A percentile compares a stretch with the other conserved stretches of the same genome.
These are phyloP conservation scores for Mormyrus proboscirostris DNA, from an alignment of 2,797 vertebrate species.

Conservation along the genomic window DNA sequence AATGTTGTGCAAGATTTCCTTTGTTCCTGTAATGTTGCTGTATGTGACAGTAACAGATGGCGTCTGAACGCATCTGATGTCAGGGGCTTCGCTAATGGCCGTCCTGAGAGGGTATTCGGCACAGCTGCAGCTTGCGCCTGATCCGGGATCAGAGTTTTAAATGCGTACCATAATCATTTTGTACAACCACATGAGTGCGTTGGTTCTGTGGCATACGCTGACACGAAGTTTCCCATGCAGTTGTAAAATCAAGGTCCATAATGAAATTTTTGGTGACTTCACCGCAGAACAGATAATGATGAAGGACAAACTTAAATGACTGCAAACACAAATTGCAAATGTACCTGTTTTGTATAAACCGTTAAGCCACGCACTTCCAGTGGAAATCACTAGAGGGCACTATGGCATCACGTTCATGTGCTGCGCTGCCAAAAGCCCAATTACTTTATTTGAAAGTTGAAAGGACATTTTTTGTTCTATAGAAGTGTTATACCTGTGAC, in stretches of 20 bases:
- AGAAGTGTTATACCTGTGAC: neutral
- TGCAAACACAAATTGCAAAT: neutral
- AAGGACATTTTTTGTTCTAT: neutral
- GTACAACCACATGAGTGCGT: neutral
- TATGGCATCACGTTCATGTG: slow-evolving; percentile 29
- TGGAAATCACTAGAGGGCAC: slow-evolving; percentile 38
- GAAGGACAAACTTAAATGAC: neutral
- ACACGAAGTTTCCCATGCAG: neutral
- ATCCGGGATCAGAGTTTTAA: neutral
- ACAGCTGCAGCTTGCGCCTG: slow-evolving; percentile 1
- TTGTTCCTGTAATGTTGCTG: neutral
- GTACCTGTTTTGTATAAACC: neutral
- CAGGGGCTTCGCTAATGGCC: slow-evolving; percentile 1
- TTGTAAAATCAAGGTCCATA: neutral
- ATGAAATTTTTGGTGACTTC: neutral
- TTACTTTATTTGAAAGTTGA: slow-evolving; percentile 16
- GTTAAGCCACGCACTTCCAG: slow-evolving; percentile 30
- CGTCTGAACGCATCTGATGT: neutral
- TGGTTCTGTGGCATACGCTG: neutral
- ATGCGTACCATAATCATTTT: neutral
- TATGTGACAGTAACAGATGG: slow-evolving; percentile 15
- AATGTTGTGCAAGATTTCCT: slow-evolving; percentile 13
- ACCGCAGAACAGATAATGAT: neutral
- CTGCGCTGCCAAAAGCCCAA: neutral
- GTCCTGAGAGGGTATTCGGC: neutral